A percentile compares a stretch with the other conserved stretches of the same genome.
These are phyloP conservation scores for Odocoileus virginianus DNA, from an alignment of 2,113 vertebrate genomes.

Conservation along the genomic window DNA sequence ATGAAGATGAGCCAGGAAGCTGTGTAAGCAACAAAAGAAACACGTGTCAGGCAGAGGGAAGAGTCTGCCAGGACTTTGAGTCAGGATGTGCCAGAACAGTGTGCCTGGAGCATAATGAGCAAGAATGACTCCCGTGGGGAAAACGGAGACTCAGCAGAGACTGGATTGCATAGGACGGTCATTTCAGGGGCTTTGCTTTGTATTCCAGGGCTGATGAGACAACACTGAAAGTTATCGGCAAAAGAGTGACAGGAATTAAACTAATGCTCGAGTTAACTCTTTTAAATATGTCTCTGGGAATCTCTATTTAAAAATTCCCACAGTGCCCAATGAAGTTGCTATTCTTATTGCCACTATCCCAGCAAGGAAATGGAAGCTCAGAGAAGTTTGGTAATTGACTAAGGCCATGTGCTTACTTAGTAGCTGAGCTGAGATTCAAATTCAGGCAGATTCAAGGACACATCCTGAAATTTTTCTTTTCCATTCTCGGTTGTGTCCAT, in stretches of 20 bases:
- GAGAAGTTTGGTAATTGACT: neutral
- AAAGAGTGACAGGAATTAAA: neutral
- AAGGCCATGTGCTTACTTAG: too few species aligned
- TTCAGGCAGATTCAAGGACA: too few species aligned
- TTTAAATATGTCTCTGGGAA: neutral
- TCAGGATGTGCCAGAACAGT: rapidly evolving
- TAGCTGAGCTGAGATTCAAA: neutral
- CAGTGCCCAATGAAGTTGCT: neutral
- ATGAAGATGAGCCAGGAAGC: neutral
- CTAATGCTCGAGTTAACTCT: neutral
- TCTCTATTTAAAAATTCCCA: neutral
- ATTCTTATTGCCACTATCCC: neutral
- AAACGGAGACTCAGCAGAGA: neutral
- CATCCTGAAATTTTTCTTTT: neutral
- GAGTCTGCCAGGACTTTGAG: neutral
- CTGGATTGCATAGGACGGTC: rapidly evolving
- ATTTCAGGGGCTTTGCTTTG: neutral
- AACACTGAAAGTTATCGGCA: neutral
- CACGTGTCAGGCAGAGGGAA: neutral
- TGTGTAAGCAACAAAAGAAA: neutral
- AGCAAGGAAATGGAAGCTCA: neutral
- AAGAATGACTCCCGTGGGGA: rapidly evolving
- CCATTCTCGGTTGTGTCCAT: neutral
- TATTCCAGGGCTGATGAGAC: neutral
- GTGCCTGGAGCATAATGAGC: neutral